Percentiles rank a stretch among this genome's conserved stretches.
phyloP scores from a whole-genome alignment of 2,888 invertebrate species.

The Enoplolaimus lenunculus region DNA sequence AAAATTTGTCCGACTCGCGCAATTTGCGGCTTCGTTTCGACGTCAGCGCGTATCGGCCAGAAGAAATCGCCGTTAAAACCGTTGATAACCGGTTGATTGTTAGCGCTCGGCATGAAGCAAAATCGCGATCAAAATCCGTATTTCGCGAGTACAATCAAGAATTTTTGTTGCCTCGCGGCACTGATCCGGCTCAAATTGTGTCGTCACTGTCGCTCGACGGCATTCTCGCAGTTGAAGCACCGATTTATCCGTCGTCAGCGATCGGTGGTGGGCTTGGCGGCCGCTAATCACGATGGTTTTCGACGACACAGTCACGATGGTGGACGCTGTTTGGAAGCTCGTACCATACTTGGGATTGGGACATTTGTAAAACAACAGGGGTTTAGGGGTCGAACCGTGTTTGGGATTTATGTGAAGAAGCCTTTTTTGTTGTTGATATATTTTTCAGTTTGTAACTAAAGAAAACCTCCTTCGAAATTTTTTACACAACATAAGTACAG shows the following conservation, averaged over 20 bases:
- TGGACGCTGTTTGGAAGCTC: too few species aligned
- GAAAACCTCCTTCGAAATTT: too few species aligned
- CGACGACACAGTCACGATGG: too few species aligned
- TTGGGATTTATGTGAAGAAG: too few species aligned
- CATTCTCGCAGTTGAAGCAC: conserved; percentile 87
- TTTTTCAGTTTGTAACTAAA: too few species aligned
- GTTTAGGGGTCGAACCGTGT: too few species aligned
- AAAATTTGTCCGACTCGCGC: conserved; percentile 83
- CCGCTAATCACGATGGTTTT: too few species aligned
- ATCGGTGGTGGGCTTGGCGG: too few species aligned
- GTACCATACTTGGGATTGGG: too few species aligned
- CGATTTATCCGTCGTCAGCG: conserved; percentile 41
- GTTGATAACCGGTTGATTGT: conserved; percentile 76
- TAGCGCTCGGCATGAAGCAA: conserved; percentile 95
- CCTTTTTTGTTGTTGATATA: too few species aligned
- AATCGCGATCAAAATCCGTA: conserved; percentile 83
- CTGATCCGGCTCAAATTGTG: conserved; percentile 86
- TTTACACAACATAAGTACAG: too few species aligned
- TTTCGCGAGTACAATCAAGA: conserved; percentile 93
- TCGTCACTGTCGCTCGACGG: conserved; percentile 91
- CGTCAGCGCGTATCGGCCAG: conserved; percentile 82
- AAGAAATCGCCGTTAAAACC: conserved; percentile 85
- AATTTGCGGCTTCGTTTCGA: conserved; percentile 86
- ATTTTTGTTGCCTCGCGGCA: conserved; percentile 87
- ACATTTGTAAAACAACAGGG: too few species aligned